Evolutionary conservation across 1,140 invertebrate species (phyloP).

Genomic region (Semibalanus balanoides): DNA sequence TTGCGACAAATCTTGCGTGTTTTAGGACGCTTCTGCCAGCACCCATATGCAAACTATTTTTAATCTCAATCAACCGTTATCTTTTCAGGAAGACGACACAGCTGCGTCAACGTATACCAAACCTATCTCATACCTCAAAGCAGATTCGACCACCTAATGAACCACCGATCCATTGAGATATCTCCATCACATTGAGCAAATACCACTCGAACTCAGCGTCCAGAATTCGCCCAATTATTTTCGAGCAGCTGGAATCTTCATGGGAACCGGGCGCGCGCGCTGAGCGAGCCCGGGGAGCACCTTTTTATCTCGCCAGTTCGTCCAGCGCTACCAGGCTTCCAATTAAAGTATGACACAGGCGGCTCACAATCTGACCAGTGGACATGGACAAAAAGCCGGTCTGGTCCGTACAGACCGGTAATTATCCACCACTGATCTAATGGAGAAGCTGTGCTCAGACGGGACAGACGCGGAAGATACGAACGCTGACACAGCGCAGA

Average conservation of each 20-base stretch:
- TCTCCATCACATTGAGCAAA: neutral
- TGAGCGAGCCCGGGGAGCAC: neutral
- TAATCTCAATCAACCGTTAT: no score
- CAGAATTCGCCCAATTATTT: neutral
- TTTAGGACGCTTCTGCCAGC: no score
- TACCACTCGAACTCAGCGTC: neutral
- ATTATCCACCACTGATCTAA: neutral
- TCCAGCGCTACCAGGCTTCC: neutral
- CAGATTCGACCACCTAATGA: no score
- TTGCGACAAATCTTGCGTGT: no score
- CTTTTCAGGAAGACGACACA: no score
- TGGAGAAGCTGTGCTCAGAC: neutral
- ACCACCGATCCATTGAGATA: no score
- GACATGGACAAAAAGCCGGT: neutral
- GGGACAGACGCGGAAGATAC: no score
- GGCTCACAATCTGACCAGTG: neutral
- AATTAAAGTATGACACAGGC: neutral
- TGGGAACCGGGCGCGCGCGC: neutral
- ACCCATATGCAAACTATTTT: no score
- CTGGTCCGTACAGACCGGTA: neutral
- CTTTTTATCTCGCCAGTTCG: neutral
- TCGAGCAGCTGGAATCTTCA: neutral
- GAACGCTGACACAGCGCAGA: no score
- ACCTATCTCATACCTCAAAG: no score
- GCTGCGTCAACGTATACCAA: no score